phyloP scores from a whole-genome alignment of 2,797 vertebrate genomes.

The Kryptolebias ocellatus region DNA sequence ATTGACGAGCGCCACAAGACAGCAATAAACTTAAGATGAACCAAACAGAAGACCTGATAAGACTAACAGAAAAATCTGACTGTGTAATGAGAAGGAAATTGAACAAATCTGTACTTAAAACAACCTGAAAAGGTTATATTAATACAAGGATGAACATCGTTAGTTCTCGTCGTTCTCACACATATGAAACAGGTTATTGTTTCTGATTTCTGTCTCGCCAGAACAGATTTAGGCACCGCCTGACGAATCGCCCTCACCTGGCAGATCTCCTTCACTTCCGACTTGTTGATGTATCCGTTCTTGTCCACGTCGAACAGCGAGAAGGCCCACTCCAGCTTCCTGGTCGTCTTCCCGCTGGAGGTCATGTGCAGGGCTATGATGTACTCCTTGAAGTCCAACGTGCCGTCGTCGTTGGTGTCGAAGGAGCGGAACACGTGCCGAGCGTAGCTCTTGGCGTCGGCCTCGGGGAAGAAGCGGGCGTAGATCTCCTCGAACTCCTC shows the following conservation, averaged over 20 bases:
- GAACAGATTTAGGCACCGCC: neutral
- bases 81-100: neutral
- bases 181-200: too few species aligned
- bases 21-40: neutral
- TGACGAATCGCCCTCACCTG: constrained; percentile 68
- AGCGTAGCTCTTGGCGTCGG: constrained; percentile 83
- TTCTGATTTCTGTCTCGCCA: neutral
- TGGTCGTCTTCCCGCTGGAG: constrained; percentile 81
- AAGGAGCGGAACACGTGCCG: constrained; percentile 86
- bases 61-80: neutral
- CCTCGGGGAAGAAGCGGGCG: constrained; percentile 82
- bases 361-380: constrained; percentile 88
- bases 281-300: constrained; percentile 86
- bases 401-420: constrained; percentile 86
- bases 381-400: constrained; percentile 88
- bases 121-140: too few species aligned
- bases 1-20: constrained; percentile 19
- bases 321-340: constrained; percentile 87
- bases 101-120: neutral
- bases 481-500: constrained; percentile 86
- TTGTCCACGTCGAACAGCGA: constrained; percentile 87
- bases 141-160: too few species aligned
- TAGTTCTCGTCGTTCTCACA: too few species aligned
- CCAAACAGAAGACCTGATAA: neutral
- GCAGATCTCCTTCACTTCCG: constrained; percentile 85